Evolutionary conservation across 2,888 invertebrate species (phyloP).

Genomic region (Drosophila nigricruria): DNA sequence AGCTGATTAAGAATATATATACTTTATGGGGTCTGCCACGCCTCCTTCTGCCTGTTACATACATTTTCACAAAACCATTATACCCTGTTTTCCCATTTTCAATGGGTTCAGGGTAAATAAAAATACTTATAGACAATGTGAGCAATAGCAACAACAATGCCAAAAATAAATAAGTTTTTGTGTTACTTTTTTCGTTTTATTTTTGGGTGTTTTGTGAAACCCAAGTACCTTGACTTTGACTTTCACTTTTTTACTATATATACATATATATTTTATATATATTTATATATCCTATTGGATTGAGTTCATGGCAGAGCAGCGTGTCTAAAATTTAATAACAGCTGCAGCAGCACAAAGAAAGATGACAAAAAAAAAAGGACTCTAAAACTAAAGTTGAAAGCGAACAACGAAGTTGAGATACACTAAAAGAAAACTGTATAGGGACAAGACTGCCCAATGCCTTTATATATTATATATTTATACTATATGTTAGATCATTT

Average conservation of each 20-base stretch:
- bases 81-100: not conserved
- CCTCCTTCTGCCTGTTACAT: too few relatives aligned
- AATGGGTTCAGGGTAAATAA: too few relatives aligned
- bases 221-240: constrained; percentile 39
- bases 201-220: not conserved
- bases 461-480: too few relatives aligned
- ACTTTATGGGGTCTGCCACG: too few relatives aligned
- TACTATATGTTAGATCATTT: too few relatives aligned
- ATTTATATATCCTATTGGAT: constrained; percentile 3
- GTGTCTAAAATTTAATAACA: constrained; percentile 75
- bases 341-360: constrained; percentile 43
- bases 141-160: constrained; percentile 19
- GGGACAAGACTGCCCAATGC: too few relatives aligned
- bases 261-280: constrained; percentile 21
- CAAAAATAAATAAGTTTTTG: constrained; percentile 55
- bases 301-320: constrained; percentile 5
- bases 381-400: not conserved
- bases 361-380: constrained; percentile 30
- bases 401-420: not conserved
- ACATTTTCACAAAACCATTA: too few relatives aligned
- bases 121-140: constrained; percentile 32
- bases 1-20: too few relatives aligned
- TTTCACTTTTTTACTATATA: constrained; percentile 30
- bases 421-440: not conserved
- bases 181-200: constrained; percentile 3